Evolutionary conservation across 2,888 invertebrate genomes (phyloP).

Genomic region (Phorcus lineatus): DNA sequence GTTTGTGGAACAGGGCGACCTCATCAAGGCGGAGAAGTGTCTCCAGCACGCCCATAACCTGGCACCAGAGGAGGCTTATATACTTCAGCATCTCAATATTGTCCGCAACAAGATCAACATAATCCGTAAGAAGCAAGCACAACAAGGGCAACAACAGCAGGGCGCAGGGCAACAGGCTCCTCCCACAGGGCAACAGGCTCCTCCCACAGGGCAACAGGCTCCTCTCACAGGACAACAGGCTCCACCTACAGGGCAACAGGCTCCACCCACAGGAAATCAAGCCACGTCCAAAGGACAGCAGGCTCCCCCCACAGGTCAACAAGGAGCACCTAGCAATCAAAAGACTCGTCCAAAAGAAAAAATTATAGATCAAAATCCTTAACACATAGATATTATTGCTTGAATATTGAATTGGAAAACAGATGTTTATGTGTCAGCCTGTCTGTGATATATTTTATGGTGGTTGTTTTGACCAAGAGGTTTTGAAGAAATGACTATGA

Average conservation of each 20-base stretch:
- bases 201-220: background rate
- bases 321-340: background rate
- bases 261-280: background rate
- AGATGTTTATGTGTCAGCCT: background rate
- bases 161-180: background rate
- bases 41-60: slow-evolving; percentile 83
- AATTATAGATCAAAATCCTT: background rate
- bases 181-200: background rate
- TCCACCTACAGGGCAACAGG: background rate
- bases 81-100: slow-evolving; percentile 90
- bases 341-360: background rate
- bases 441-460: background rate
- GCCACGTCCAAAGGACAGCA: background rate
- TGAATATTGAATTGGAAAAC: background rate
- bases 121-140: background rate
- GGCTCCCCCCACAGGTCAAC: background rate
- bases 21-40: slow-evolving; percentile 90
- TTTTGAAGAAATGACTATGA: background rate
- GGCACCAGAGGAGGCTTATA: slow-evolving; percentile 93
- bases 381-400: background rate
- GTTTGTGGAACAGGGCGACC: slow-evolving; percentile 91
- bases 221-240: background rate
- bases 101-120: slow-evolving; percentile 83
- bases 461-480: background rate
- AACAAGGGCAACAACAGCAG: background rate